phyloP scores from a whole-genome alignment of 2,888 invertebrate species.

The Spicauda simplicius region DNA sequence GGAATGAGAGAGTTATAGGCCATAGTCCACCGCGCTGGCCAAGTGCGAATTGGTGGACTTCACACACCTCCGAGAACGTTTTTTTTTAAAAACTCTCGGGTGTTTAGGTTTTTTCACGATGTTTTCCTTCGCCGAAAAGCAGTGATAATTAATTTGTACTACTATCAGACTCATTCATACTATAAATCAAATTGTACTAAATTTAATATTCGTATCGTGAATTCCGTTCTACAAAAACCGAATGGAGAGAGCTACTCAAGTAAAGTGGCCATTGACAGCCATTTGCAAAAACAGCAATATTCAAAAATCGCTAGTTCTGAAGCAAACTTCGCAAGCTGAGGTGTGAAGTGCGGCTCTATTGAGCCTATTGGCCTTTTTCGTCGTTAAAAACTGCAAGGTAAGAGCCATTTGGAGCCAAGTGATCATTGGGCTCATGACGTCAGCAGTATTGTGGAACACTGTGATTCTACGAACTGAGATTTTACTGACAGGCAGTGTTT shows the following conservation, averaged over 20 bases:
- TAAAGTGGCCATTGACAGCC: constrained; percentile 2
- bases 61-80: too few species aligned
- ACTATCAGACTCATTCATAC: too few species aligned
- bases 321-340: constrained; percentile 11
- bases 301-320: constrained; percentile 4
- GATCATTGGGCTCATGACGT: constrained; percentile 7
- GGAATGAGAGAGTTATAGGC: too few species aligned
- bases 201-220: background rate
- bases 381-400: constrained; percentile 29
- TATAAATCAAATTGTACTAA: background rate
- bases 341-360: constrained; percentile 24
- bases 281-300: constrained; percentile 20
- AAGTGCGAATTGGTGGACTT: too few species aligned
- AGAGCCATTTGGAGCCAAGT: constrained; percentile 24
- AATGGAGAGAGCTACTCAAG: background rate
- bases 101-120: too few species aligned
- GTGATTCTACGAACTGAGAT: constrained; percentile 2
- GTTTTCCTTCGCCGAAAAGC: too few species aligned
- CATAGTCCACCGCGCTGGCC: too few species aligned
- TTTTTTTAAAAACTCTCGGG: too few species aligned
- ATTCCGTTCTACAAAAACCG: too few species aligned
- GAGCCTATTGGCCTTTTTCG: constrained; percentile 26
- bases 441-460: background rate
- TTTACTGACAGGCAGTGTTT: background rate
- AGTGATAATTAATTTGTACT: too few species aligned